Conservation (phyloP, 1,140 invertebrate genomes). For the Hyposmocoma kahamanoa region DNA sequence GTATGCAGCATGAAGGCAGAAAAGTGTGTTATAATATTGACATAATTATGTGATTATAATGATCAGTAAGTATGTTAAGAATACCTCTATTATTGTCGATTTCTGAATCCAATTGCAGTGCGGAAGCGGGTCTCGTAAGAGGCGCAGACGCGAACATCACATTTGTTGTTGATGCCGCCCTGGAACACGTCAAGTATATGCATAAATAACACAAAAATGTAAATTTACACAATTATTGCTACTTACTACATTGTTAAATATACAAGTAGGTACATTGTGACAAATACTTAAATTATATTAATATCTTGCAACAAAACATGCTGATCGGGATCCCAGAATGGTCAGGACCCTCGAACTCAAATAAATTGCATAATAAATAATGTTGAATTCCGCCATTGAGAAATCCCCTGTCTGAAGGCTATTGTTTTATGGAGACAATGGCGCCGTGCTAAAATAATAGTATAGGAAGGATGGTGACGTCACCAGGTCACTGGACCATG, state of each 20-base stretch:
- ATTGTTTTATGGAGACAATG: constrained; percentile 53
- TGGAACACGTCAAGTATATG: constrained; percentile 58
- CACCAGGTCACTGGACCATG: constrained; percentile 23
- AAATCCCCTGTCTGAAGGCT: constrained; percentile 26
- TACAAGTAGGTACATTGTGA: no score
- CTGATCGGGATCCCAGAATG: no score
- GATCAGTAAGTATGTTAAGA: not conserved
- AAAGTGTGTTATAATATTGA: not conserved
- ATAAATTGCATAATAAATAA: constrained; percentile 11
- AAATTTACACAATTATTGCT: no score
- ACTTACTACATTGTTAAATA: no score
- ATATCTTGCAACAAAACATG: no score
- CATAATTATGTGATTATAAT: not conserved
- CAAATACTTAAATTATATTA: no score
- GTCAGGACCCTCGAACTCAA: no score
- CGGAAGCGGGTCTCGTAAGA: constrained; percentile 86
- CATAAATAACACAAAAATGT: no score
- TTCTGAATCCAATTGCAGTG: constrained; percentile 82
- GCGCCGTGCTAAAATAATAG: constrained; percentile 10
- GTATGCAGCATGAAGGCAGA: constrained; percentile 31
- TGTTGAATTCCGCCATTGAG: constrained; percentile 30
- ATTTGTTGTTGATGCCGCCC: constrained; percentile 90
- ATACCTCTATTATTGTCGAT: constrained; percentile 82
- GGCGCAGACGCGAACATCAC: constrained; percentile 84
- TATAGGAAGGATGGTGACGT: constrained; percentile 35